Conservation (phyloP, 2,113 vertebrate genomes). For the Epinephelus fuscoguttatus region DNA sequence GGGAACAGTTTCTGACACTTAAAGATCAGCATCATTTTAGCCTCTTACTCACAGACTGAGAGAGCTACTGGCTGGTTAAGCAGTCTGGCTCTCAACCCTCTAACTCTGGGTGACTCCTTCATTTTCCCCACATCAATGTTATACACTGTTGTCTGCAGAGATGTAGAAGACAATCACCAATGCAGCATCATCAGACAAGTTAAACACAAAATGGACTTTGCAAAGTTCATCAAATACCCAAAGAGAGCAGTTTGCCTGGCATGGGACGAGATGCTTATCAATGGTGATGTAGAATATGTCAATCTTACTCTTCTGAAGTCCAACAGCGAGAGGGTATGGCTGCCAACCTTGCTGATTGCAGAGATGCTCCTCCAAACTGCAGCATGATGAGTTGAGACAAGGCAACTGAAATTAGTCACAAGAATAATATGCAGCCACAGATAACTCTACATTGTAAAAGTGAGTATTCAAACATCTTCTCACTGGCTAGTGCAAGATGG, state of each 20-base stretch:
- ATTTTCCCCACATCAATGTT: background rate
- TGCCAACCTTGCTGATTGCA: constrained; percentile 12
- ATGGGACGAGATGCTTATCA: constrained; percentile 1
- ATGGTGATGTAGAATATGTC: background rate
- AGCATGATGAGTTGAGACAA: constrained; percentile 44
- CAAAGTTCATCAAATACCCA: constrained; percentile 5
- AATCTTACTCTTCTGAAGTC: constrained; percentile 25
- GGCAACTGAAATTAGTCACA: constrained; percentile 11
- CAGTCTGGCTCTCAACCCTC: background rate
- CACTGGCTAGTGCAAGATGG: background rate
- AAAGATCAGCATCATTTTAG: background rate
- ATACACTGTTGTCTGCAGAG: background rate
- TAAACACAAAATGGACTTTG: background rate
- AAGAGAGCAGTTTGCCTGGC: constrained; percentile 7
- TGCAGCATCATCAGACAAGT: background rate
- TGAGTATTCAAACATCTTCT: background rate
- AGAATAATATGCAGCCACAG: background rate
- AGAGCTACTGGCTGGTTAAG: background rate
- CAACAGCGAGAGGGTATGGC: constrained; percentile 38
- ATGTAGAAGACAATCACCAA: background rate
- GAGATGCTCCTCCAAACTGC: constrained; percentile 56
- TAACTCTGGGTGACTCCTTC: background rate
- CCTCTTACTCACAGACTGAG: background rate
- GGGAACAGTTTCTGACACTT: constrained; percentile 7
- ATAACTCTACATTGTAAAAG: background rate